phyloP scores from a whole-genome alignment of 2,797 vertebrate species.

The Acrossocheilus fasciatus region DNA sequence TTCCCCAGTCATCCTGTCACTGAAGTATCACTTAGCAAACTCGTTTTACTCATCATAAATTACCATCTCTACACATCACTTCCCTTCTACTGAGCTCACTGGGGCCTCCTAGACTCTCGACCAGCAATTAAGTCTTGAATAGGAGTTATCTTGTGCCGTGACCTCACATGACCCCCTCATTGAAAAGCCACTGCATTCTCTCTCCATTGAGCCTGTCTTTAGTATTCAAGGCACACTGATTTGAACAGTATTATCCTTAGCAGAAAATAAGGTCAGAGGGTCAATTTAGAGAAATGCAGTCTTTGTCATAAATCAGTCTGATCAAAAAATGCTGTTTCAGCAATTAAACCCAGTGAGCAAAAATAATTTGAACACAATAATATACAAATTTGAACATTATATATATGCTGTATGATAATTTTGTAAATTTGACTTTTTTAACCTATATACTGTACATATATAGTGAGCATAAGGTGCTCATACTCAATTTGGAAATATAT shows the following conservation, averaged over 20 bases:
- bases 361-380: neutral
- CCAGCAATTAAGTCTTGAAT: constrained; percentile 81
- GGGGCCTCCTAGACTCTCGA: constrained; percentile 76
- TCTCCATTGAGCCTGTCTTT: constrained; percentile 64
- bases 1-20: constrained; percentile 67
- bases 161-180: constrained; percentile 77
- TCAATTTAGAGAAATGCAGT: constrained; percentile 59
- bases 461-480: neutral
- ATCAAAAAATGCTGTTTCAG: constrained; percentile 32
- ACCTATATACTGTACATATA: too few species aligned
- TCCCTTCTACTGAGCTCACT: constrained; percentile 67
- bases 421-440: too few species aligned
- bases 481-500: neutral
- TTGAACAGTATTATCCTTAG: constrained; percentile 62
- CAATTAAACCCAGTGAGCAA: constrained; percentile 16
- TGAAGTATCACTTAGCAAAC: constrained; percentile 72
- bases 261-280: constrained; percentile 72
- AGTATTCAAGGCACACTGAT: constrained; percentile 52
- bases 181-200: constrained; percentile 70
- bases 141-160: constrained; percentile 78
- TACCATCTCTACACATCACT: constrained; percentile 67
- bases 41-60: constrained; percentile 79
- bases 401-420: too few species aligned
- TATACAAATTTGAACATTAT: too few species aligned
- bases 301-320: constrained; percentile 54